A percentile compares a stretch with the other conserved stretches of the same genome.
Evolutionary conservation across 2,113 vertebrate species (phyloP).

Genomic region (Oenanthe oenanthe): DNA sequence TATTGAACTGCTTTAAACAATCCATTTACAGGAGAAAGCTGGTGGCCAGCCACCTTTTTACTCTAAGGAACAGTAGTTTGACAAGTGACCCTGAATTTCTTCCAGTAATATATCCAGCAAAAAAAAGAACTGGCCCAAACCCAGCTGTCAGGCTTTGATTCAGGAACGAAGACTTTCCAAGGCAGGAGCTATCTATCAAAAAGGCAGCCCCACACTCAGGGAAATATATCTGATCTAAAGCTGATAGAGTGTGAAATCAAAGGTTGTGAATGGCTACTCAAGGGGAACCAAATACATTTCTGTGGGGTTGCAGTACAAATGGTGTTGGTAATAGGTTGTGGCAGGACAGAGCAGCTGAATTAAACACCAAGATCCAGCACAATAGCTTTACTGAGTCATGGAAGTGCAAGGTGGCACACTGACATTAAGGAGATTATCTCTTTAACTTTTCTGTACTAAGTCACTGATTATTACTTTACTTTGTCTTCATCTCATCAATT

Average conservation of each 20-base stretch:
- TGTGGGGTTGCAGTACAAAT: constrained; percentile 49
- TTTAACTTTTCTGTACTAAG: not conserved
- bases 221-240: constrained; percentile 70
- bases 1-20: constrained; percentile 9
- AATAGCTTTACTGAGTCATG: not conserved
- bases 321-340: constrained; percentile 53
- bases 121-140: constrained; percentile 23
- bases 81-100: constrained; percentile 58
- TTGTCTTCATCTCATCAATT: constrained; percentile 8
- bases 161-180: constrained; percentile 44
- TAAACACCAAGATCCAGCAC: not conserved
- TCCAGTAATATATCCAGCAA: not conserved
- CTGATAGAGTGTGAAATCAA: constrained; percentile 71
- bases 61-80: not conserved
- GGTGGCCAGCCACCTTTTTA: not conserved
- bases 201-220: constrained; percentile 47
- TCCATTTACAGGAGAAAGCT: not conserved
- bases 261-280: constrained; percentile 60
- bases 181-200: constrained; percentile 71
- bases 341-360: constrained; percentile 42
- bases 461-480: not conserved
- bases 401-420: not conserved
- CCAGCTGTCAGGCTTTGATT: constrained; percentile 58
- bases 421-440: not conserved
- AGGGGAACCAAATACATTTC: constrained; percentile 61